Percentiles rank a stretch among this genome's conserved stretches.
phyloP scores from a whole-genome alignment of 2,888 invertebrate species.

The Drosophila rellima region DNA sequence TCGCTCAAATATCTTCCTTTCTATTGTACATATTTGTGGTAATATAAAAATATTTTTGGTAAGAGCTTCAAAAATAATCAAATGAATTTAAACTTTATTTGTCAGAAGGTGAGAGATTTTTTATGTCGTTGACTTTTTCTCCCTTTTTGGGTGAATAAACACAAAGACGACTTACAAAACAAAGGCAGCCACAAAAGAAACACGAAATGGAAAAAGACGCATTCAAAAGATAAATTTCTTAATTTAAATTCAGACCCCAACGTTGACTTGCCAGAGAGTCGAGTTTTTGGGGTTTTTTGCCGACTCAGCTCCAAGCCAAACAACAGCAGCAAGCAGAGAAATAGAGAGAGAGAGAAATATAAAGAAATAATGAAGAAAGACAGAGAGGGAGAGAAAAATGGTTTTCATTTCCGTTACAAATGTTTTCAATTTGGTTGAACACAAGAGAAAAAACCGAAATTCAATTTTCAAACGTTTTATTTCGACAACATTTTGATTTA shows the following conservation, averaged over 20 bases:
- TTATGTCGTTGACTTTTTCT: conserved; percentile 19
- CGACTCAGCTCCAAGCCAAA: conserved; percentile 29
- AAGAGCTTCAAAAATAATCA: conserved; percentile 32
- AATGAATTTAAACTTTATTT: conserved; percentile 64
- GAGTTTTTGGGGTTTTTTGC: conserved; percentile 53
- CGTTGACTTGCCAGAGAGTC: conserved; percentile 57
- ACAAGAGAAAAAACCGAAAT: conserved; percentile 53
- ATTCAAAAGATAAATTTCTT: conserved; percentile 82
- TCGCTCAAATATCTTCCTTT: too few relatives aligned
- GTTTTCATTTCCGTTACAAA: conserved; percentile 81
- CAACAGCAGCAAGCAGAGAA: background rate
- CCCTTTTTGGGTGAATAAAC: conserved; percentile 26
- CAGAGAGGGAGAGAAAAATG: conserved; percentile 39
- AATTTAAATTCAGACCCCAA: conserved; percentile 80
- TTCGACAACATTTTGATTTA: conserved; percentile 81
- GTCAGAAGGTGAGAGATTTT: conserved; percentile 68
- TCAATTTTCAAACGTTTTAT: conserved; percentile 82
- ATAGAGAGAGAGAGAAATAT: conserved; percentile 1
- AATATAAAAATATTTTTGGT: background rate
- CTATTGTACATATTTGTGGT: background rate
- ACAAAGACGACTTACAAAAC: conserved; percentile 62
- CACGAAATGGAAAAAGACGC: conserved; percentile 52
- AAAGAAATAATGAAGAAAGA: background rate
- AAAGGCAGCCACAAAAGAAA: conserved; percentile 51
- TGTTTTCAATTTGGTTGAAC: conserved; percentile 74